These are phyloP conservation scores for Pteruthius melanotis DNA, from an alignment of 2,113 vertebrate species.

Conservation along the genomic window DNA sequence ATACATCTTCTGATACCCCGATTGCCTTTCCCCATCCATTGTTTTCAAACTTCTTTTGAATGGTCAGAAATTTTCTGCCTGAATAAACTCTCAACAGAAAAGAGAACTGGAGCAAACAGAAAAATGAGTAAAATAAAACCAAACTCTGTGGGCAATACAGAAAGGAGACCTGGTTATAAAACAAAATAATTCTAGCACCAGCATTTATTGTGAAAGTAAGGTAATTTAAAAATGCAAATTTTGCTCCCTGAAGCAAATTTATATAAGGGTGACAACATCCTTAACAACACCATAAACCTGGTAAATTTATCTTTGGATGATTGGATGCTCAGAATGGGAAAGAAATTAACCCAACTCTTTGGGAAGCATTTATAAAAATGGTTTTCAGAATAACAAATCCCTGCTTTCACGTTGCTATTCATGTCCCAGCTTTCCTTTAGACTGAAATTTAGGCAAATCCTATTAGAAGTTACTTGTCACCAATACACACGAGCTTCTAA, in stretches of 20 bases:
- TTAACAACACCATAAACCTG: background rate
- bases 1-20: slow-evolving; percentile 6
- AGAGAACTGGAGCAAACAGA: background rate
- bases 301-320: background rate
- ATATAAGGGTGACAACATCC: background rate
- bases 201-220: background rate
- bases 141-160: background rate
- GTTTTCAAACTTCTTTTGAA: slow-evolving; percentile 51
- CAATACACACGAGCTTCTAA: background rate
- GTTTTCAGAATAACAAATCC: background rate
- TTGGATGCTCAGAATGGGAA: background rate
- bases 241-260: background rate
- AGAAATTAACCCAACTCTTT: background rate
- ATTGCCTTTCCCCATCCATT: slow-evolving; percentile 21
- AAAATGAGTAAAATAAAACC: background rate
- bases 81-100: slow-evolving; percentile 20
- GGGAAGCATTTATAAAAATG: background rate
- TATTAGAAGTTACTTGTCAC: background rate
- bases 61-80: slow-evolving; percentile 47
- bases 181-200: background rate
- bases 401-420: background rate
- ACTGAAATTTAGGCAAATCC: background rate
- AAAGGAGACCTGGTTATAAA: background rate
- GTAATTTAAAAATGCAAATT: background rate
- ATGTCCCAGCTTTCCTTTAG: background rate